Conservation (phyloP, 2,797 vertebrate species). For the Tinamus major region DNA sequence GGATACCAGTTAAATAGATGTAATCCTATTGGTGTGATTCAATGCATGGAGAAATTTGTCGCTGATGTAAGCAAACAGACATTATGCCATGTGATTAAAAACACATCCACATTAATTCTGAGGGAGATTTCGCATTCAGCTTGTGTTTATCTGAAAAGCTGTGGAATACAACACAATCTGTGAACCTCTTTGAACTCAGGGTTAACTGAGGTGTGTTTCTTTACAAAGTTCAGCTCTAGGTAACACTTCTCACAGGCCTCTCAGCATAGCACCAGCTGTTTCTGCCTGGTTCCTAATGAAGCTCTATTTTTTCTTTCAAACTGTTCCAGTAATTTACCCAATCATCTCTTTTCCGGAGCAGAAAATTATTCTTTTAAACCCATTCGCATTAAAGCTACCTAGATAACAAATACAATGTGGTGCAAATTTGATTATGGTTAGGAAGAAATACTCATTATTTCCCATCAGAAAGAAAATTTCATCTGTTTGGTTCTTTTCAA, state of each 20-base stretch:
- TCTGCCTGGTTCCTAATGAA: not conserved
- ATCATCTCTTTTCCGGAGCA: not conserved
- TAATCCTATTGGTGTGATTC: not conserved
- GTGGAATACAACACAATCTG: not conserved
- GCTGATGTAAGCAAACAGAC: not conserved
- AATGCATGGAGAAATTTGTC: not conserved
- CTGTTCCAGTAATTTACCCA: not conserved
- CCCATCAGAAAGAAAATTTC: not conserved
- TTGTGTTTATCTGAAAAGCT: not conserved
- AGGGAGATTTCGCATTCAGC: not conserved
- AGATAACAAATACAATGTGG: not conserved
- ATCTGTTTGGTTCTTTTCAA: not conserved
- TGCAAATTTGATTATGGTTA: not conserved
- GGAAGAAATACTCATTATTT: not conserved
- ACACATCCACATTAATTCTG: not conserved
- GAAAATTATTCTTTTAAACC: not conserved
- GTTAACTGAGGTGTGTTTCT: not conserved
- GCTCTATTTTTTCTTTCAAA: not conserved
- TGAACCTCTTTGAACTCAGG: not conserved
- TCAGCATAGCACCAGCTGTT: not conserved
- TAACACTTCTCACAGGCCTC: not conserved
- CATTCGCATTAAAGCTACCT: not conserved
- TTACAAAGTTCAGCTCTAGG: not conserved
- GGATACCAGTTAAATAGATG: not conserved
- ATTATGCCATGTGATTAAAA: not conserved